phyloP scores from a whole-genome alignment of 2,888 invertebrate species.

The Protula sp. region DNA sequence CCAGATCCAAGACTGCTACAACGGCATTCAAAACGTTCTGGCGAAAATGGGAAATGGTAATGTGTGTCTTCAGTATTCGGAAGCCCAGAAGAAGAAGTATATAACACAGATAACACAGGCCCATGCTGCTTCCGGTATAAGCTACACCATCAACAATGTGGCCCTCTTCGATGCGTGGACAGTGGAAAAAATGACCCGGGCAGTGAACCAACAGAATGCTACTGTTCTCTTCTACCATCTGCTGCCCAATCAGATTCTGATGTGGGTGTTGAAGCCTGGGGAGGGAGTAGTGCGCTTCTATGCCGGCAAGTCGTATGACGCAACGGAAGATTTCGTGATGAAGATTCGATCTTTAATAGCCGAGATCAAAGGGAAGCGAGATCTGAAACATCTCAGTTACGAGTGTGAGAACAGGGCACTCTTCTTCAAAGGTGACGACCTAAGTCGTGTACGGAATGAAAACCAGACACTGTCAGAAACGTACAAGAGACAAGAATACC shows the following conservation, averaged over 20 bases:
- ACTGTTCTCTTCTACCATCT: constrained; percentile 38
- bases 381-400: background rate
- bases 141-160: background rate
- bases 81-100: constrained; percentile 24
- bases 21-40: constrained; percentile 38
- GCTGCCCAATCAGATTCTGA: constrained; percentile 20
- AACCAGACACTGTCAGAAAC: constrained; percentile 1
- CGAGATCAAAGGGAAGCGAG: constrained; percentile 1
- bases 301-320: background rate
- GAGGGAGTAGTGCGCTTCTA: constrained; percentile 22
- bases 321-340: background rate
- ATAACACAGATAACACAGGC: background rate
- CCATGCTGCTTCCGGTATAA: background rate
- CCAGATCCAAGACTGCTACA: constrained; percentile 39
- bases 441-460: background rate
- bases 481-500: background rate
- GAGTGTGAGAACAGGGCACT: constrained; percentile 37
- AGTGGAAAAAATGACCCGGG: constrained; percentile 32
- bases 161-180: constrained; percentile 22
- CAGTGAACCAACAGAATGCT: constrained; percentile 39
- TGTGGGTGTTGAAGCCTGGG: constrained; percentile 46
- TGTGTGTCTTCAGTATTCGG: constrained; percentile 41
- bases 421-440: constrained; percentile 23
- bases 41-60: constrained; percentile 37
- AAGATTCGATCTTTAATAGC: background rate